phyloP scores from a whole-genome alignment of 1,140 invertebrate genomes.

The Pomacea maculata region DNA sequence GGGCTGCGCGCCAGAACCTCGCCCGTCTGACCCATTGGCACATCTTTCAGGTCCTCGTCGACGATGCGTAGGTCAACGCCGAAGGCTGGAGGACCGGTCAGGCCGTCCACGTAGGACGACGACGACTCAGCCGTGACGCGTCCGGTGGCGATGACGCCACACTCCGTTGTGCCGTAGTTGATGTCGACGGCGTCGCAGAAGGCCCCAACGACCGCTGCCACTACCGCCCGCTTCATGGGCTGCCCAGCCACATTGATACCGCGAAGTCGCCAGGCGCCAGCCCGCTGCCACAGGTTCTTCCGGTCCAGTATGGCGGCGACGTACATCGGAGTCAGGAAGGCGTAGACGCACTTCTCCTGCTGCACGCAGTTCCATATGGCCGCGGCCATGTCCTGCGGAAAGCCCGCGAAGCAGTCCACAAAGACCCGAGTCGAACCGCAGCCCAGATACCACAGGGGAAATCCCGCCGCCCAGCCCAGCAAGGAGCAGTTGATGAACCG shows the following conservation, averaged over 20 bases:
- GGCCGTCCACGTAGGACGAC: conserved; percentile 15
- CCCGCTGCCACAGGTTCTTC: conserved; percentile 17
- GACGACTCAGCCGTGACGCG: conserved; percentile 11
- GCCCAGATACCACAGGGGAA: conserved; percentile 32
- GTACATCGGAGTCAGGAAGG: conserved; percentile 26
- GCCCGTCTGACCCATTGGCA: conserved; percentile 18
- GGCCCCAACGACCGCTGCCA: conserved; percentile 11
- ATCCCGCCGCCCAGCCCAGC: conserved; percentile 35
- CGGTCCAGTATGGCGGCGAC: conserved; percentile 14
- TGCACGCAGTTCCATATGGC: conserved; percentile 29
- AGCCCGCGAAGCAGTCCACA: conserved; percentile 23
- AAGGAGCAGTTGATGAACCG: conserved; percentile 28
- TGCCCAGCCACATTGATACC: conserved; percentile 30
- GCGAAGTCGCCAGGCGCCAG: conserved; percentile 17
- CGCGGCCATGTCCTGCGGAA: conserved; percentile 10
- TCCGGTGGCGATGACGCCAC: conserved; percentile 25
- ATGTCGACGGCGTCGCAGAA: conserved; percentile 27
- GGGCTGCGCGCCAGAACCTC: conserved; percentile 26
- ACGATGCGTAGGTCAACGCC: conserved; percentile 27
- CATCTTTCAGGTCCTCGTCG: conserved; percentile 23
- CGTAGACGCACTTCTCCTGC: conserved; percentile 24
- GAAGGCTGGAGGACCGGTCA: conserved; percentile 22
- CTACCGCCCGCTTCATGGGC: conserved; percentile 24
- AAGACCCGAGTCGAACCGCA: conserved; percentile 28
- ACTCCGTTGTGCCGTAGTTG: conserved; percentile 35